Percentiles rank a stretch among this genome's conserved stretches.
phyloP scores from a whole-genome alignment of 2,888 invertebrate species.

The Stenodema calcarata region DNA sequence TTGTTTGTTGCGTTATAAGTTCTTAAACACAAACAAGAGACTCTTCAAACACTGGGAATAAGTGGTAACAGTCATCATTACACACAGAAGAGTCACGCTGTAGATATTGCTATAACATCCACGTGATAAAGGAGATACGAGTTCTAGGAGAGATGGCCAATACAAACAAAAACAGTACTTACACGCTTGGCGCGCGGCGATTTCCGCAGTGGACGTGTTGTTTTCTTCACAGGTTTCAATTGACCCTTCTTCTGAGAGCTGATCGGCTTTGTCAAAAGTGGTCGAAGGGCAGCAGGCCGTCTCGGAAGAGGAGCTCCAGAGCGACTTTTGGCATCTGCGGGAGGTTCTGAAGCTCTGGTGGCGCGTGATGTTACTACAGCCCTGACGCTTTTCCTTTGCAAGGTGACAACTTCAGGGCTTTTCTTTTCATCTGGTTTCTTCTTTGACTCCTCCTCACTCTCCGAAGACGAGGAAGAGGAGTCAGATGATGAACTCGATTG shows the following conservation, averaged over 20 bases:
- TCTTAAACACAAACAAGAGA: too few relatives aligned
- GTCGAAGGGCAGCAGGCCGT: background rate
- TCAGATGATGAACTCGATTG: slow-evolving; percentile 52
- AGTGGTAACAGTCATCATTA: too few relatives aligned
- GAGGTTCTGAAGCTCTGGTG: background rate
- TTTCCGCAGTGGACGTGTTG: slow-evolving; percentile 4
- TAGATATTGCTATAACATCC: too few relatives aligned
- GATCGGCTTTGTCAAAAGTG: background rate
- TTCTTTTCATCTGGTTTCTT: slow-evolving; percentile 25
- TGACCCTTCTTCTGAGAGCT: background rate
- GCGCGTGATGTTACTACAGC: background rate
- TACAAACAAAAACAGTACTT: background rate
- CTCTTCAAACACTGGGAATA: too few relatives aligned
- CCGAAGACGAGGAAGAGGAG: slow-evolving; percentile 55
- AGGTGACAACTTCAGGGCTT: background rate
- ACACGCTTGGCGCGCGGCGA: slow-evolving; percentile 25
- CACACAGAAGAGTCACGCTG: too few relatives aligned
- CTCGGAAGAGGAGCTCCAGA: background rate
- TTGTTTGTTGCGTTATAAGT: too few relatives aligned
- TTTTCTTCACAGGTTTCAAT: background rate
- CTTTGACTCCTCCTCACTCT: slow-evolving; percentile 58
- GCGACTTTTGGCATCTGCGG: background rate
- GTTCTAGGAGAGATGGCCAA: background rate
- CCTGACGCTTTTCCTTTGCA: background rate
- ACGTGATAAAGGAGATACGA: background rate